phyloP scores from a whole-genome alignment of 2,888 invertebrate species.

The Ophioninae sp. region DNA sequence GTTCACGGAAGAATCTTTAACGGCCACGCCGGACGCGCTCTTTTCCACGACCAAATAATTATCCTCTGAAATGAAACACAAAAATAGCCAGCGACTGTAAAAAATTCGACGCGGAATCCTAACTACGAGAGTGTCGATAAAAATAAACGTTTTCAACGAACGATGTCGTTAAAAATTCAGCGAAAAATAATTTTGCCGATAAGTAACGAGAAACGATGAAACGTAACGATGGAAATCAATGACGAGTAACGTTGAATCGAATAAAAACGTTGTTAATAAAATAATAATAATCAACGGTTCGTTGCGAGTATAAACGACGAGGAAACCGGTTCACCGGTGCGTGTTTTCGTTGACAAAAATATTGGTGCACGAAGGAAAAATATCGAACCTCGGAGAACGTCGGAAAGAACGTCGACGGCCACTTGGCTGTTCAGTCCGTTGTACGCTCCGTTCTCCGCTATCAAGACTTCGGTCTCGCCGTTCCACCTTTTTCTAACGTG shows the following conservation, averaged over 20 bases:
- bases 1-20: slow-evolving; percentile 65
- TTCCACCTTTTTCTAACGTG: slow-evolving; percentile 72
- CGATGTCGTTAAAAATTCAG: neutral
- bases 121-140: neutral
- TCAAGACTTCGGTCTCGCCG: slow-evolving; percentile 71
- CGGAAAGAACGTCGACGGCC: slow-evolving; percentile 67
- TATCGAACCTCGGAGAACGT: slow-evolving; percentile 66
- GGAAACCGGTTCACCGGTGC: neutral
- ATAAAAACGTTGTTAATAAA: no score
- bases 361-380: slow-evolving; percentile 11
- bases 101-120: neutral
- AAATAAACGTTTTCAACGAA: neutral
- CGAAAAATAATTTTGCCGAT: neutral
- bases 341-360: neutral
- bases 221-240: neutral
- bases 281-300: no score
- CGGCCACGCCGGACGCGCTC: slow-evolving; percentile 69
- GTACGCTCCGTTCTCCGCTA: slow-evolving; percentile 73
- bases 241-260: neutral
- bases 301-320: no score
- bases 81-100: neutral
- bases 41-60: slow-evolving; percentile 64
- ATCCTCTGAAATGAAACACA: slow-evolving; percentile 64
- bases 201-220: neutral
- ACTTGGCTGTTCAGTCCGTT: slow-evolving; percentile 68